Evolutionary conservation across 2,888 invertebrate genomes (phyloP), one percentile per base, ranked within the genome.

Genomic region (Malacosoma neustria): DNA sequence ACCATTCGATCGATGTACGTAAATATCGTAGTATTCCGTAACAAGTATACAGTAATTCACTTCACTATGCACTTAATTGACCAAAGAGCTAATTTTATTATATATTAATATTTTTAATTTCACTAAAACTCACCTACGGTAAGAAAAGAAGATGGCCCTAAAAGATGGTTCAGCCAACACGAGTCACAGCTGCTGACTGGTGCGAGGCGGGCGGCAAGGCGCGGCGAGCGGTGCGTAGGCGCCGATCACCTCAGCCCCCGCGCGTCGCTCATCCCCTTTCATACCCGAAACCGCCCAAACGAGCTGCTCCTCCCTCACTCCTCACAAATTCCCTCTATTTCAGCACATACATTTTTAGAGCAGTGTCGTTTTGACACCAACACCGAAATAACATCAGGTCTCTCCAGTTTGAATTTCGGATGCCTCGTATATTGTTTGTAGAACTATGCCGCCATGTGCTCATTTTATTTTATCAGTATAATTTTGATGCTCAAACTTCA

Each of bases 131-230:
- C 82, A 85, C 85, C 85, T 80, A 84, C 67, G 67, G 64, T 54
- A 79, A 72, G 73, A 77, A 67, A 79, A 79, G 76, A 70, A 64
- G 81, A 73, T 79, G 82, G 85, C 84, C 82, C 85, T 82, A 81
- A 59, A 57, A 61, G 86, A 84, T 85, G 86, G 90, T 91, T 91
- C 90, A 91, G 88, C 87, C 86, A 82, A 82, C 85, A 80, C 84
- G 82, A 84, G 82, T 59, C 81, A 79, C 87, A 80, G 77, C 72
- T 76, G 81, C 84, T 85, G 84, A 85, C 80, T 82, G 79, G 75
- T 58, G 72, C 61, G 62, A 64, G 67, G 75, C 81, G 82, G 77
- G 81, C 77, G 84, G 82, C 64, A 80, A 80, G 81, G 77, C 65
- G 74, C 73, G 76, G 76, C 72, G 76, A 72, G 73, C 61, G 50